Conservation (phyloP, 2,888 invertebrate genomes). For the Limnephilus auricula region DNA sequence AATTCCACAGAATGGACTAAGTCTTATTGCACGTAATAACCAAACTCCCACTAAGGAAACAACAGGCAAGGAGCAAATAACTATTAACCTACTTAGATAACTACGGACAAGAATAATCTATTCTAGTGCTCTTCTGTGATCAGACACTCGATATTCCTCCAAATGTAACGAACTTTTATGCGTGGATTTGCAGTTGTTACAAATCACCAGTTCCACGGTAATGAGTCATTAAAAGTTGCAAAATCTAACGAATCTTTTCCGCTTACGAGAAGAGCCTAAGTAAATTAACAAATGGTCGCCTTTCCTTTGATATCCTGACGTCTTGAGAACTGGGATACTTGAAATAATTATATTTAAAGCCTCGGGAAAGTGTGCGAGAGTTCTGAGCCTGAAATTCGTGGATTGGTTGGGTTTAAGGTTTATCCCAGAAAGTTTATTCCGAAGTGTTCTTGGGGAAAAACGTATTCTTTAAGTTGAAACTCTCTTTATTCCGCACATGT, state of each 20-base stretch:
- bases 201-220: slow-evolving; percentile 29
- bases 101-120: neutral
- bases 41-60: neutral
- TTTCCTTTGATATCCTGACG: slow-evolving; percentile 56
- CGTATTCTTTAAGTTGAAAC: slow-evolving; percentile 40
- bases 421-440: slow-evolving; percentile 47
- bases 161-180: neutral
- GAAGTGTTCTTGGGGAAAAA: slow-evolving; percentile 42
- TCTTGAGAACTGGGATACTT: slow-evolving; percentile 48
- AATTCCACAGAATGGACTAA: neutral
- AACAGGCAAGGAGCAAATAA: neutral
- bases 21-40: neutral
- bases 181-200: slow-evolving; percentile 34
- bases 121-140: neutral
- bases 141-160: neutral
- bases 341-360: slow-evolving; percentile 64
- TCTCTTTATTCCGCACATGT: slow-evolving; percentile 32
- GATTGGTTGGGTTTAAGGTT: slow-evolving; percentile 49
- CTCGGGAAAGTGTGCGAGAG: slow-evolving; percentile 58
- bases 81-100: neutral
- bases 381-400: slow-evolving; percentile 30
- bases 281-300: slow-evolving; percentile 60
- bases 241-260: slow-evolving; percentile 56
- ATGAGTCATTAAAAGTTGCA: slow-evolving; percentile 59
- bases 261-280: slow-evolving; percentile 47